Conservation (phyloP, 1,140 invertebrate species). For the Lepidostoma basale region DNA sequence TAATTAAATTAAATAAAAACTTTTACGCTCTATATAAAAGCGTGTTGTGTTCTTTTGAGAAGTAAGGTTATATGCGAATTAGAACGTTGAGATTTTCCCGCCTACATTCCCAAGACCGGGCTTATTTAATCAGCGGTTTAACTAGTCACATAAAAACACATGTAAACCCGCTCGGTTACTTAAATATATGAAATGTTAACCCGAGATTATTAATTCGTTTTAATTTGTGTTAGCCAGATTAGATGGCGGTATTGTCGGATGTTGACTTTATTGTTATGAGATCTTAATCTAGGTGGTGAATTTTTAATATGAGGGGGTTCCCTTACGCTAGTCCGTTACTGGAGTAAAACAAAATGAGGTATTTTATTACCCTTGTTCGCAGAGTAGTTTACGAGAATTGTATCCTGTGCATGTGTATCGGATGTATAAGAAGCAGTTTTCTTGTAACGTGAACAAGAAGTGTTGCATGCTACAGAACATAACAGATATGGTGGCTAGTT, state of each 20-base stretch:
- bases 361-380: conserved; percentile 35
- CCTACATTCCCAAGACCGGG: no score
- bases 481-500: no score
- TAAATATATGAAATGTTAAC: background rate
- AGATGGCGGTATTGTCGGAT: background rate
- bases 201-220: background rate
- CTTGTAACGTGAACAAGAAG: conserved; percentile 28
- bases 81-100: no score
- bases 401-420: conserved; percentile 1
- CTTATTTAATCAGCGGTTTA: background rate
- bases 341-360: conserved; percentile 15
- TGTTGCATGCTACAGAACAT: conserved; percentile 38
- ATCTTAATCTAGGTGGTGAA: conserved; percentile 9
- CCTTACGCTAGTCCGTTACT: background rate
- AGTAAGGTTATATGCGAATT: no score
- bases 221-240: background rate
- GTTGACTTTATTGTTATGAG: conserved; percentile 6
- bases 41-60: no score
- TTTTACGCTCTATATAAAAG: no score
- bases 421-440: conserved; percentile 6
- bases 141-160: background rate
- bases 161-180: background rate
- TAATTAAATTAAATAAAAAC: no score
- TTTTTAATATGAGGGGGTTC: background rate
- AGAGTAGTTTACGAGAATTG: background rate